Base-by-base conservation (phyloP, 2,797 vertebrate genomes). In the Microhierax caerulescens region DNA sequence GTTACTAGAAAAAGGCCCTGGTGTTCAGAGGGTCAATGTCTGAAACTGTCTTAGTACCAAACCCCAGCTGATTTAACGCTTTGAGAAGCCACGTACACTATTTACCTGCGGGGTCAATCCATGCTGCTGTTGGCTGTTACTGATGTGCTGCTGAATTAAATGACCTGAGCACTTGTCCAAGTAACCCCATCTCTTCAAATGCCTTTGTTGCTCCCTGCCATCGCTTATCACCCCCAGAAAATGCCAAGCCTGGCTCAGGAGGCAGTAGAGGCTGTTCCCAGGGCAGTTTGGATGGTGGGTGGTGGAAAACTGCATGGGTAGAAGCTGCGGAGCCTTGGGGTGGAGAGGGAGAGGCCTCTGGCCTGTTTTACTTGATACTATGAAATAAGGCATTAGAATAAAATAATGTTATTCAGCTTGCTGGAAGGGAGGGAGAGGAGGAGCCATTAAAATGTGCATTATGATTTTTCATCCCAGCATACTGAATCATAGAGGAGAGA, bases 201-300 rank as follows among this genome's bases (percentile, higher is more conserved):
- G 6, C 18, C 13, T 28, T 18, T 0, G 0, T 70, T 83, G 25
- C 39, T 68, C 43, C 21, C 9, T 70, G 39, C 11, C 19, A 1
- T 17, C 4, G 0, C 34, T 43, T 8, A 1, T 22, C 22, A 16
- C 24, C 7, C 14, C 10, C 15, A 5, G 15, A 19, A 68, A 21
- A 4, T 2, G 5, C 36, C 11, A 0, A 41, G 18, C 39, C 11
- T 0, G 0, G 43, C 3, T 12, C 28, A 23, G 60, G 61, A 23
- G n/a, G 36, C 54, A n/a, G 60, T 22, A 11, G 51, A 43, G 36
- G 16, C 25, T 5, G 28, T 30, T 60, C 39, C 81, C 11, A 1
- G 3, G 13, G 54, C 41, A 1, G 28, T 5, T 4, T 1, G 50
- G 63, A 1, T 23, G n/a, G 8, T 9, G 50, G 39, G 16, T 34